Conservation (phyloP, 1,140 invertebrate species). For the Pararge aegeria region DNA sequence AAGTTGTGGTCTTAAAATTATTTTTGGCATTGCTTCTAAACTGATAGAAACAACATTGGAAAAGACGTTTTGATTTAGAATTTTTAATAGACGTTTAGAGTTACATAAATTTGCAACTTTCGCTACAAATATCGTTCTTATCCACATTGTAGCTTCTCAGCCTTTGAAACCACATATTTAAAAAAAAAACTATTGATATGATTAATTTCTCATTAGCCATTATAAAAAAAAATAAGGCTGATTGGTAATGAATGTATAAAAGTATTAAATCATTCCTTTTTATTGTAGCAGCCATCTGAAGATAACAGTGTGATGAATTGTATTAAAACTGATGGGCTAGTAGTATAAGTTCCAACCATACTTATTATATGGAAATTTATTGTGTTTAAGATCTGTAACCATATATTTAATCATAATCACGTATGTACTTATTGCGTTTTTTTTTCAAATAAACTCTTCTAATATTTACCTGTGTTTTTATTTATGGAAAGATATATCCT, state of each 20-base stretch:
- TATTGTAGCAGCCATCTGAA: background rate
- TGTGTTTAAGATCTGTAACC: slow-evolving; percentile 18
- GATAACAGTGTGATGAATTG: slow-evolving; percentile 4
- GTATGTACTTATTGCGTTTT: slow-evolving; percentile 29
- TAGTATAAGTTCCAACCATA: background rate
- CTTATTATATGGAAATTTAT: slow-evolving; percentile 5
- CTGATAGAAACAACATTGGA: too few species aligned
- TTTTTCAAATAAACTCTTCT: slow-evolving; percentile 25
- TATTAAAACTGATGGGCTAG: background rate
- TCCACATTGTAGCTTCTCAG: too few species aligned
- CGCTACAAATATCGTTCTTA: too few species aligned
- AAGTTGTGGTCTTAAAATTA: too few species aligned
- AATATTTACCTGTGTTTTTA: background rate
- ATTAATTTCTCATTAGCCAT: too few species aligned
- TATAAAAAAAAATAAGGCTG: too few species aligned
- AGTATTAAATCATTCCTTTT: slow-evolving; percentile 7
- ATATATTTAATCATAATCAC: slow-evolving; percentile 28
- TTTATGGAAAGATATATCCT: too few species aligned
- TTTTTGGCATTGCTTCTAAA: too few species aligned
- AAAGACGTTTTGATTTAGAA: too few species aligned
- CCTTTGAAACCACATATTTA: slow-evolving; percentile 30
- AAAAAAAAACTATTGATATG: too few species aligned
- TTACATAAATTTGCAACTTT: too few species aligned
- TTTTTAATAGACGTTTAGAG: too few species aligned
- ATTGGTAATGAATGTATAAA: background rate